A percentile compares a stretch with the other conserved stretches of the same genome.
Evolutionary conservation across 2,888 invertebrate species (phyloP).

Genomic region (Morpho deidamia): DNA sequence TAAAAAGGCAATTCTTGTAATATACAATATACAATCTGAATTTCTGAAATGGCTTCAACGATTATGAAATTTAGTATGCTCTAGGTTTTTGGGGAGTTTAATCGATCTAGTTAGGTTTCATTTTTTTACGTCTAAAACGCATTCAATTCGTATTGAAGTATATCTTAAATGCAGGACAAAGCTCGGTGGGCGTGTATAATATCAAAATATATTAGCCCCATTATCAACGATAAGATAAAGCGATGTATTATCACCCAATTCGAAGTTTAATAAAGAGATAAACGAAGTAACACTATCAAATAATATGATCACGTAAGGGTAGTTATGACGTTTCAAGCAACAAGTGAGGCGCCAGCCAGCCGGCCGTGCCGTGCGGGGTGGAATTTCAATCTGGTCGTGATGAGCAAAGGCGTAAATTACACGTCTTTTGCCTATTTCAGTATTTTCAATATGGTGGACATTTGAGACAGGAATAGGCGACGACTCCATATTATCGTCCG

Average conservation of each 20-base stretch:
- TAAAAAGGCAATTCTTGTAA: too few species aligned
- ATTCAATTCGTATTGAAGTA: too few species aligned
- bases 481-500: background rate
- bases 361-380: constrained; percentile 54
- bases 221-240: constrained; percentile 11
- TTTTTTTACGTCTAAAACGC: too few species aligned
- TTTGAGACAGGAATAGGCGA: constrained; percentile 1
- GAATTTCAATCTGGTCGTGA: constrained; percentile 74
- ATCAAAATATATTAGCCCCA: constrained; percentile 2
- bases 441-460: constrained; percentile 16
- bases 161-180: too few species aligned
- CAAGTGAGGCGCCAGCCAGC: constrained; percentile 63
- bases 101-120: too few species aligned
- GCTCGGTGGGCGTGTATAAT: too few species aligned
- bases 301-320: constrained; percentile 57
- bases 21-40: too few species aligned
- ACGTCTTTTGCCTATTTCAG: constrained; percentile 40
- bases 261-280: constrained; percentile 30
- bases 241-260: constrained; percentile 14
- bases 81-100: too few species aligned
- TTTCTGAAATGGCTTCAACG: too few species aligned
- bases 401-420: constrained; percentile 69
- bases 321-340: constrained; percentile 70
- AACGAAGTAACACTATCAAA: constrained; percentile 46
- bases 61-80: too few species aligned